Evolutionary conservation across 2,888 invertebrate species (phyloP), one percentile per base, ranked within the genome.

Genomic region (Muschampia plurimacula): DNA sequence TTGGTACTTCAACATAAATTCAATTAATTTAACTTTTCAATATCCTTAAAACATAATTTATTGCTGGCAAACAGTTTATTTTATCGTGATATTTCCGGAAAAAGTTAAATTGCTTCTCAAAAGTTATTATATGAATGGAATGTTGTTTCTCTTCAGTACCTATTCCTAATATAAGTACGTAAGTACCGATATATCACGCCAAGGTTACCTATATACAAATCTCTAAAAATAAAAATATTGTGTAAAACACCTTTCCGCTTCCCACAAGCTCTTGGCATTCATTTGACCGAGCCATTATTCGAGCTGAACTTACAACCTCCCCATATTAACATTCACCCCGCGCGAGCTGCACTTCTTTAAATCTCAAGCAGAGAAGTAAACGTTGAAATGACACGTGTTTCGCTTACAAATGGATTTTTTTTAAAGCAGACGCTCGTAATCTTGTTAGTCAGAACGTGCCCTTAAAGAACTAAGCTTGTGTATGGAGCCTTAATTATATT

Each of bases 301-400:
- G 32, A 39, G 15, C 69, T 64, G 44, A 64, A 57, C 59, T 69
- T 39, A 60, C n/a, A 60, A 59, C 49, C 46, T 52, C 28, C 41
- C 69, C 59, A 22, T 77, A 81, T 86, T 84, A 82, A 79, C 76
- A 86, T 86, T 80, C 85, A 76, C 62, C 77, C 75, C 74, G 41
- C 74, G 79, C 69, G 64, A 67, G 66, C 67, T 80, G 82, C 83
- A 86, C 79, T 86, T 85, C 83, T 86, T 84, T 83, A 84, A 84
- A 81, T 80, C 79, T 52, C 66, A 71, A 71, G 75, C 76, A 74
- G 74, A 44, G 77, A 77, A 80, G 81, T 82, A 81, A 84, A 82
- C 76, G 79, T 67, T 72, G 78, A 66, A 68, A 80, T 39, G n/a
- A 28, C 44, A 66, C 82, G 83, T 81, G 83, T 78, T 73, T 72